A percentile compares a stretch with the other conserved stretches of the same genome.
phyloP scores from a whole-genome alignment of 2,888 invertebrate species.

The Cancer borealis region DNA sequence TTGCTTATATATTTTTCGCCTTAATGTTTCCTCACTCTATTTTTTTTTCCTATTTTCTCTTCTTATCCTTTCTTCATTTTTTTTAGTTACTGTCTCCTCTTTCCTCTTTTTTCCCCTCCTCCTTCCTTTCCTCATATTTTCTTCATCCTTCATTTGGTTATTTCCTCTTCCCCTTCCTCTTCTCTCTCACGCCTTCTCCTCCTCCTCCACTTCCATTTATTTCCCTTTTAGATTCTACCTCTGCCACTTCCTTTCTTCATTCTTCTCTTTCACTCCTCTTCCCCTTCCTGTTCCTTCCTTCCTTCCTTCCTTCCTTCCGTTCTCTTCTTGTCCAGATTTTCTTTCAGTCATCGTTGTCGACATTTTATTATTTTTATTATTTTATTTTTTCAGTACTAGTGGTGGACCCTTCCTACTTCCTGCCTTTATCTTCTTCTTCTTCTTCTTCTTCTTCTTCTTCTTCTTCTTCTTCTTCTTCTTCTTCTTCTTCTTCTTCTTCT shows the following conservation, averaged over 20 bases:
- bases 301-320: not conserved
- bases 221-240: not conserved
- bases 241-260: not conserved
- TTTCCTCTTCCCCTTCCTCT: not conserved
- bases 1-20: not conserved
- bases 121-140: not conserved
- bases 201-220: not conserved
- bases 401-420: too few relatives aligned
- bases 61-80: not conserved
- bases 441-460: too few relatives aligned
- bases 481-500: not conserved
- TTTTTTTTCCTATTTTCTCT: not conserved
- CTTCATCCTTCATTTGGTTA: not conserved
- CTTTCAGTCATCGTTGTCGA: not conserved
- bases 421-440: too few relatives aligned
- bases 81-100: not conserved
- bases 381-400: not conserved
- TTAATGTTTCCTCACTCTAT: not conserved
- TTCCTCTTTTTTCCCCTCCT: not conserved
- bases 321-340: not conserved
- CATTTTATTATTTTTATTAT: not conserved
- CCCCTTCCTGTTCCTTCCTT: not conserved
- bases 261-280: not conserved
- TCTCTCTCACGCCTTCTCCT: too few relatives aligned
- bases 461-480: too few relatives aligned